These are phyloP conservation scores for Schizaphis graminum DNA, from an alignment of 2,888 invertebrate genomes.

Conservation along the genomic window DNA sequence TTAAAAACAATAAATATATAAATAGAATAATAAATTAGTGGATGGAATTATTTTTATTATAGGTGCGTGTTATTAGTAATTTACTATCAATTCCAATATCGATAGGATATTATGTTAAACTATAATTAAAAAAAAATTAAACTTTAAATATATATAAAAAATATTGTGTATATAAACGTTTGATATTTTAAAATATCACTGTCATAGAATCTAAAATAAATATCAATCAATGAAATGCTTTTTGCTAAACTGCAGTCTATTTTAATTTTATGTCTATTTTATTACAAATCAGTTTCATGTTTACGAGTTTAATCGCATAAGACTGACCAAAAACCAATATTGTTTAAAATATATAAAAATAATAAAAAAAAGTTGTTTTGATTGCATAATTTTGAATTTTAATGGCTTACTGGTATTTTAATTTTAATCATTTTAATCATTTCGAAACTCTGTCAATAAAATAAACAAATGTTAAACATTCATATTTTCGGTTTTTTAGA, in stretches of 20 bases:
- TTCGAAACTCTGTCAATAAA: not conserved
- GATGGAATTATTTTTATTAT: not conserved
- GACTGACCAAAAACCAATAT: not conserved
- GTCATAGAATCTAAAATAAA: not conserved
- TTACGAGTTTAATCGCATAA: not conserved
- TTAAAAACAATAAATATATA: not conserved
- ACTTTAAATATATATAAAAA: too few species aligned
- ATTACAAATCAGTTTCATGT: not conserved
- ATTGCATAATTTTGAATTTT: not conserved
- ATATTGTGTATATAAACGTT: too few species aligned
- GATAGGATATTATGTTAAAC: not conserved
- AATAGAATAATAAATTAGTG: not conserved
- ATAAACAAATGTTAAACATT: not conserved
- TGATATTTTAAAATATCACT: too few species aligned
- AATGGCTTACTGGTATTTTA: not conserved
- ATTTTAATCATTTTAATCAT: not conserved
- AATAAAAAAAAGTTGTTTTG: not conserved
- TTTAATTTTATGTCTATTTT: not conserved
- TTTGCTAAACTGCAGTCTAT: not conserved
- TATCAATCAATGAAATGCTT: not conserved
- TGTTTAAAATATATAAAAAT: not conserved
- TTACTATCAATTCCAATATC: not conserved
- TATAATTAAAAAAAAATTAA: not conserved
- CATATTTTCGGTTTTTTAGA: not conserved
- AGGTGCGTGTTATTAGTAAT: not conserved